Evolutionary conservation across 2,797 vertebrate species (phyloP), one percentile per base, ranked within the genome.

Genomic region (Serranus cabrilla): DNA sequence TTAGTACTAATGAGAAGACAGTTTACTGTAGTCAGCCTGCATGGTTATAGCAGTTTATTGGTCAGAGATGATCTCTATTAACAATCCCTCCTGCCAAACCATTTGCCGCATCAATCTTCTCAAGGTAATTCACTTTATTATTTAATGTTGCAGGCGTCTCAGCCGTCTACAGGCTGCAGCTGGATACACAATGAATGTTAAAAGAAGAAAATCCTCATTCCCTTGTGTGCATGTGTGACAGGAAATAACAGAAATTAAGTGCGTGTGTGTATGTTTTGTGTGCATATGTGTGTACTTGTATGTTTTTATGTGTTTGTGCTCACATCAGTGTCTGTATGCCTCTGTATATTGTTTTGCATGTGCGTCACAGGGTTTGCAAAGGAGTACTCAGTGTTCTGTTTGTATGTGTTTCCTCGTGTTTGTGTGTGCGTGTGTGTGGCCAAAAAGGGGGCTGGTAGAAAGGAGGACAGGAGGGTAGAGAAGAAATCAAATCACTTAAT

Each of bases 401-500:
- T 52, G 18, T 92, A 91, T 95, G 92, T 94, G 93, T 93, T 83
- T 94, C 55, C 7, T 31, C 20, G 63, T 74, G 76, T 64, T 71
- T 47, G 46, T 59, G 34, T 75, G 40, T 76, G 63, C 62, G 60
- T 63, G 77, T 93, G 95, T 94, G 95, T 95, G 94, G 87, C 63
- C 92, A 69, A 52, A 60, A 74, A 73, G 54, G 83, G 73, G 78
- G 88, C 49, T 80, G 71, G 75, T 80, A 68, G 75, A 87, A 86
- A 96, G 81, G 84, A 89, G 91, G 92, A 93, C 92, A 94, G 89
- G 84, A 91, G 90, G 93, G 89, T 89, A 94, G 92, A 93, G 92
- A 95, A 98, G 97, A 98, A 99, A 98, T 99, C 97, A 99, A 98
- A 98, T 98, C 97, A 97, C 97, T 97, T 99, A 99, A 99, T 98